Evolutionary conservation across 2,888 invertebrate genomes (phyloP), one percentile per base, ranked within the genome.

Genomic region (Phengaris alcon): DNA sequence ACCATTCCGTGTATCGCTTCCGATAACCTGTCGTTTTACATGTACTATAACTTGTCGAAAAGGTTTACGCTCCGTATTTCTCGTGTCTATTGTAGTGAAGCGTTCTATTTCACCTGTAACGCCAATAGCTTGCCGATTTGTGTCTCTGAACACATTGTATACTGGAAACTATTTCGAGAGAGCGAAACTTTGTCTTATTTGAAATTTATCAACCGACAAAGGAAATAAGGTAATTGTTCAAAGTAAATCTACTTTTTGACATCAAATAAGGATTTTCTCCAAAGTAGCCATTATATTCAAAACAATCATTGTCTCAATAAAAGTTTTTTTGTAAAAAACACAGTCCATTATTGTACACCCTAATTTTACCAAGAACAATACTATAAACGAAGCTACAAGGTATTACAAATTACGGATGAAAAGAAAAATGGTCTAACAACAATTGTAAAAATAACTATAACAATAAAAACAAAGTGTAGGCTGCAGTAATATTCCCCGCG

Each of bases 1-100:
- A 13, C 72, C 44, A 64, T 64, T 35, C 64, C 64, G 64, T 64
- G 54, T 72, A 72, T 72, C 72, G 72, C 72, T 72, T 72, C 72
- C 72, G 72, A 72, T 72, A 72, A 72, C 72, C 72, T 72, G 72
- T 72, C 72, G 72, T 52, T 72, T 72, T 72, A 72, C 72, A 72
- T 72, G 35, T 54, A 72, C 51, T 72, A 72, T 72, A 72, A 72
- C 54, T 72, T 54, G 35, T 51, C 70, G 52, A 8, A 72, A 72
- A 35, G 72, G 72, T 52, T 72, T 72, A 54, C 72, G 51, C 52
- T 54, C 52, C 35, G 51, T 72, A 54, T 72, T 52, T 35, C 6
- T 54, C 22, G 51, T 72, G 51, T 72, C 72, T 72, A 72, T 72
- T 52, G 72, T 35, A 72, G 72, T 72, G 54, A 22, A 35, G 70